Conservation (phyloP, 2,888 invertebrate species). For the Encarsia formosa region DNA sequence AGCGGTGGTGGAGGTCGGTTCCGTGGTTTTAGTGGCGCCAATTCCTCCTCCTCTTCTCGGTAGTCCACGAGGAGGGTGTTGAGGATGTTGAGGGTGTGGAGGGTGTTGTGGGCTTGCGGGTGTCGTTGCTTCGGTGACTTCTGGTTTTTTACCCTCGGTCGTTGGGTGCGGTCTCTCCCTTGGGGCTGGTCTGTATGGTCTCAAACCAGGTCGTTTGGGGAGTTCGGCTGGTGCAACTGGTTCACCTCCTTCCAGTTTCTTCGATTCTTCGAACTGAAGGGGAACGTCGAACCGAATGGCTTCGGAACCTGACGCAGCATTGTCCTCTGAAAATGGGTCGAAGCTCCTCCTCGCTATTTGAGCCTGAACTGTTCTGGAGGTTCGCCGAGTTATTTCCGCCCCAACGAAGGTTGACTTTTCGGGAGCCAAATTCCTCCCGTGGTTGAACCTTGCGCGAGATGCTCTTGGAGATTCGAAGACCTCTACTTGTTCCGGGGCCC, state of each 20-base stretch:
- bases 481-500: neutral
- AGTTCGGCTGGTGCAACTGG: neutral
- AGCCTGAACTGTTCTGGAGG: constrained; percentile 12
- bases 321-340: constrained; percentile 3
- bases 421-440: too few relatives aligned
- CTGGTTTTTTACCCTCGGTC: neutral
- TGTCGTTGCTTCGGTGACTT: constrained; percentile 15
- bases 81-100: too few relatives aligned
- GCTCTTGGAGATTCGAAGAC: constrained; percentile 7
- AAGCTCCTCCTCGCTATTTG: too few relatives aligned
- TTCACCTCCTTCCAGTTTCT: too few relatives aligned
- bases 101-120: too few relatives aligned
- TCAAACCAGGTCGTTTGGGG: neutral
- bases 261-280: constrained; percentile 14
- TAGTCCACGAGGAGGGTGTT: neutral
- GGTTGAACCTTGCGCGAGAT: too few relatives aligned
- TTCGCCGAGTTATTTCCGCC: too few relatives aligned
- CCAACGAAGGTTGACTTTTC: too few relatives aligned
- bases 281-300: constrained; percentile 38
- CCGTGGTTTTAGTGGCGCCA: too few relatives aligned
- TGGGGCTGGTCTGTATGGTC: too few relatives aligned
- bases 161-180: too few relatives aligned
- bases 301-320: constrained; percentile 32
- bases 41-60: neutral
- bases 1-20: too few relatives aligned